Evolutionary conservation across 2,888 invertebrate genomes (phyloP).

Genomic region (Microdon myrmicae): DNA sequence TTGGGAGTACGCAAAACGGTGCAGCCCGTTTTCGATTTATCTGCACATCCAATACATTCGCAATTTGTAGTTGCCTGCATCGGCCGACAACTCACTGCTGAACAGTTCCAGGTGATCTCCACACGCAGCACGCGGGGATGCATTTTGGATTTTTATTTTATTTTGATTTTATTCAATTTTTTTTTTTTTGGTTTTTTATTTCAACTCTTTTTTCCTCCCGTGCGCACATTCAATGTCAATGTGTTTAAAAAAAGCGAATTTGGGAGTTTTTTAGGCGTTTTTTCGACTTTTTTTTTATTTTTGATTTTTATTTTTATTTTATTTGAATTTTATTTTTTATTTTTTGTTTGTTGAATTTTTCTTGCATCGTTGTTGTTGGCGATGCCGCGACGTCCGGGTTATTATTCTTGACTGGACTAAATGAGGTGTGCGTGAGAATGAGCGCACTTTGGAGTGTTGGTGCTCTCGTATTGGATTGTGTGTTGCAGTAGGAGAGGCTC

Average conservation of each 20-base stretch:
- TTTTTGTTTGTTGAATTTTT: too few relatives aligned
- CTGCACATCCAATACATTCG: conserved; percentile 21
- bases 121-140: conserved; percentile 12
- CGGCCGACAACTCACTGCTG: conserved; percentile 28
- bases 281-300: conserved; percentile 16
- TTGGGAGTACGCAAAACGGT: conserved; percentile 31
- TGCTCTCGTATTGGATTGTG: conserved; percentile 17
- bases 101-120: conserved; percentile 16
- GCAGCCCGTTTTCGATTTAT: conserved; percentile 24
- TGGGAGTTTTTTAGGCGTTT: conserved; percentile 24
- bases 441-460: conserved; percentile 49
- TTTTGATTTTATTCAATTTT: conserved; percentile 31
- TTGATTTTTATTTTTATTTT: too few relatives aligned
- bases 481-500: conserved; percentile 3
- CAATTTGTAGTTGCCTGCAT: conserved; percentile 2
- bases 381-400: conserved; percentile 39
- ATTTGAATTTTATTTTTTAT: too few relatives aligned
- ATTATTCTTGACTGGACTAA: conserved; percentile 54
- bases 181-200: conserved; percentile 32
- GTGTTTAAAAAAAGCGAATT: conserved; percentile 52
- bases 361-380: conserved; percentile 30
- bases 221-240: conserved; percentile 53
- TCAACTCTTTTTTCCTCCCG: conserved; percentile 27
- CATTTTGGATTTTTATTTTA: conserved; percentile 32
- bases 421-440: conserved; percentile 55